phyloP scores from a whole-genome alignment of 2,113 vertebrate genomes.

The Phycodurus eques region DNA sequence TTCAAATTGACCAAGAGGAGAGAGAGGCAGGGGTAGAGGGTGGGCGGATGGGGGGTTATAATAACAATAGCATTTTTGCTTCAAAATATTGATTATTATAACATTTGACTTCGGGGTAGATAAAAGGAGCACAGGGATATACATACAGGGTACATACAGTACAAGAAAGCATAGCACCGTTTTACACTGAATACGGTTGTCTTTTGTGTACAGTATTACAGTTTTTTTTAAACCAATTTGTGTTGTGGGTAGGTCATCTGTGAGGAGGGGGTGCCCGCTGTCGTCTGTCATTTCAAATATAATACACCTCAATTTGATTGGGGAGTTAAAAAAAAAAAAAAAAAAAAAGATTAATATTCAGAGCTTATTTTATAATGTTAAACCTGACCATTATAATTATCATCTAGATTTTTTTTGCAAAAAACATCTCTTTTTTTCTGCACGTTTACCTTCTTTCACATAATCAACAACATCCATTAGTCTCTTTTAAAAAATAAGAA shows the following conservation, averaged over 20 bases:
- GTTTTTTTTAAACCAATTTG: conserved; percentile 43
- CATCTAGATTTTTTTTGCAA: conserved; percentile 18
- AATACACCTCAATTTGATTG: conserved; percentile 29
- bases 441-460: conserved; percentile 53
- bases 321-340: conserved; percentile 15
- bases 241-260: conserved; percentile 43
- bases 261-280: conserved; percentile 5
- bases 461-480: conserved; percentile 63
- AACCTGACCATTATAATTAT: conserved; percentile 24
- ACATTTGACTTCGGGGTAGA: conserved; percentile 69
- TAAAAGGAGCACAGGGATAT: conserved; percentile 68
- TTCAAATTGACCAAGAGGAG: conserved; percentile 65
- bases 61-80: conserved; percentile 61
- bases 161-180: conserved; percentile 71
- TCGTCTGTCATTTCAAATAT: conserved; percentile 41
- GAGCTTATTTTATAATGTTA: conserved; percentile 29
- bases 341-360: conserved; percentile 41
- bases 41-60: conserved; percentile 34
- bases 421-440: conserved; percentile 24
- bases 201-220: conserved; percentile 60
- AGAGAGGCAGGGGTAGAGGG: neutral
- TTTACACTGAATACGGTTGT: conserved; percentile 70
- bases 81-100: conserved; percentile 67
- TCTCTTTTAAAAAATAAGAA: conserved; percentile 45
- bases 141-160: conserved; percentile 63